Evolutionary conservation across 2,888 invertebrate species (phyloP), one percentile per base, ranked within the genome.

Genomic region (Dorcus parallelipipedus): DNA sequence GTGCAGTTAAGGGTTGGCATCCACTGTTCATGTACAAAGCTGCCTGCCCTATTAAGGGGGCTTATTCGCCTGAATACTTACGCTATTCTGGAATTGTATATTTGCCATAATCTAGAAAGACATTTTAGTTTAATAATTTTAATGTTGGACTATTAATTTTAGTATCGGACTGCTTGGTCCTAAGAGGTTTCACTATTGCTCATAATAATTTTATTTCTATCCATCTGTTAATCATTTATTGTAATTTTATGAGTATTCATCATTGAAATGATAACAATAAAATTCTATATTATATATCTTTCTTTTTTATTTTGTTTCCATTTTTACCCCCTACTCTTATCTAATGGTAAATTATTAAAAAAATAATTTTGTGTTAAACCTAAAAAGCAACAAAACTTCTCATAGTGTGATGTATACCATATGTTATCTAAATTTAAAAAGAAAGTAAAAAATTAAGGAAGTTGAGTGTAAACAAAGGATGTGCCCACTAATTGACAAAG

Each of bases 201-300:
- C 78, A 77, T 76, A 70, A 67, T 75, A 71, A 65, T 69, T 70
- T 66, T 78, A 77, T 77, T 78, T 78, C 76, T 77, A 77, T 77
- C 76, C 76, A 76, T 76, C 76, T 78, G 78, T 78, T 78, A 78
- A 76, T 77, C 76, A 76, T 77, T 75, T 77, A 76, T 76, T 78
- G 78, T 77, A 77, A 78, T 77, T 78, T 78, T 78, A 78, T 76
- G 77, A 78, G 76, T 78, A 78, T 77, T 69, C 75, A 75, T 76
- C 71, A 76, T 75, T 76, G 75, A 75, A 76, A 76, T 76, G 76
- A 76, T 76, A 77, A 76, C 73, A 77, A 77, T 78, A 78, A 78
- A 78, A 76, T 76, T 78, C 77, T 78, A 78, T 78, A 78, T 78
- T 78, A 76, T 77, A 76, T 77, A 78, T 76, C 65, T 66, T 66